Percentiles rank a stretch among this genome's conserved stretches.
Evolutionary conservation across 2,113 vertebrate species (phyloP).

Genomic region (Melospiza georgiana): DNA sequence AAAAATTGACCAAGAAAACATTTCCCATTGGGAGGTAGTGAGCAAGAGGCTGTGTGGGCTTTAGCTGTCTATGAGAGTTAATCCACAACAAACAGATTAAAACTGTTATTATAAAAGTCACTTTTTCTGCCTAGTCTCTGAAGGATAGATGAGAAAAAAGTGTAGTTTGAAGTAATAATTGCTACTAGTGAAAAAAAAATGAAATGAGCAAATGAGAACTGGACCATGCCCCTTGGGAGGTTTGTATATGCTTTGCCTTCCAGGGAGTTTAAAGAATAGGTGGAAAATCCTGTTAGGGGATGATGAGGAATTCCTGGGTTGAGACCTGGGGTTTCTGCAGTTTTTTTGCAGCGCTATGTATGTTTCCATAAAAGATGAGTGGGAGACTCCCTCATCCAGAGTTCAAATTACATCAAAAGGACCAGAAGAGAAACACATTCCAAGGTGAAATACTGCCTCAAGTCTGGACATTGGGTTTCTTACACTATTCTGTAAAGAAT

Average conservation of each 20-base stretch:
- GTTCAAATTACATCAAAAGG: neutral
- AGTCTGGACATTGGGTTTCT: neutral
- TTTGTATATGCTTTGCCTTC: neutral
- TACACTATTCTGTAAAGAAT: neutral
- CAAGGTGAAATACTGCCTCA: neutral
- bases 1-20: neutral
- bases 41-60: neutral
- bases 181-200: neutral
- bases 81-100: neutral
- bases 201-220: neutral
- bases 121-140: neutral
- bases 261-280: neutral
- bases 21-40: neutral
- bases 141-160: neutral
- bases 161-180: neutral
- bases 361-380: neutral
- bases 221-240: neutral
- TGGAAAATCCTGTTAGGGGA: neutral
- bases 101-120: neutral
- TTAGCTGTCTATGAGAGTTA: neutral
- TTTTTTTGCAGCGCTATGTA: neutral
- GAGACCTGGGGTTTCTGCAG: neutral
- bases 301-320: neutral
- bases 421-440: neutral
- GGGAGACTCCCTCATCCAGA: neutral